phyloP scores from a whole-genome alignment of 2,113 vertebrate species.

The Genyomyrus donnyi region DNA sequence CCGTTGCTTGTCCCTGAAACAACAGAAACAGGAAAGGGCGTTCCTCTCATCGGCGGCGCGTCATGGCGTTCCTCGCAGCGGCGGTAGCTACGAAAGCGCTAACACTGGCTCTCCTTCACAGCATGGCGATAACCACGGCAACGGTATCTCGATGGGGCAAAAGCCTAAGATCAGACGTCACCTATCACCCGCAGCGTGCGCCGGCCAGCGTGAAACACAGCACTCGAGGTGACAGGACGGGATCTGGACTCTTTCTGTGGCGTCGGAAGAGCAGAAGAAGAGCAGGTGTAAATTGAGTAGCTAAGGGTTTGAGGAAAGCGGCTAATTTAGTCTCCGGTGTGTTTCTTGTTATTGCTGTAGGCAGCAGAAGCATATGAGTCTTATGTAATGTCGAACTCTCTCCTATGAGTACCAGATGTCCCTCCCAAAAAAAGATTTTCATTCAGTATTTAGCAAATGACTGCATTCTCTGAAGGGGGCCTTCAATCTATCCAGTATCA shows the following conservation, averaged over 20 bases:
- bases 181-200: background rate
- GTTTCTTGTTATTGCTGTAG: background rate
- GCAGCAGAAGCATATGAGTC: background rate
- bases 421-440: background rate
- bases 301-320: background rate
- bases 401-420: background rate
- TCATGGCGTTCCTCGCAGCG: background rate
- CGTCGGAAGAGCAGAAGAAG: background rate
- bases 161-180: background rate
- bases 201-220: background rate
- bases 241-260: background rate
- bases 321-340: background rate
- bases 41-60: background rate
- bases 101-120: background rate
- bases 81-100: background rate
- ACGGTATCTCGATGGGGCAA: background rate
- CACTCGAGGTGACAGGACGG: background rate
- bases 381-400: background rate
- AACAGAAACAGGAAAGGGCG: background rate
- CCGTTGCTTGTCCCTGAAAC: background rate
- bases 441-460: background rate
- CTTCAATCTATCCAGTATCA: background rate
- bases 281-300: background rate
- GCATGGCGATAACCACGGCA: background rate
- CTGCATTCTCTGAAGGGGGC: background rate